These are phyloP conservation scores for Alfaro cultratus DNA, from an alignment of 2,797 vertebrate species.

Conservation along the genomic window DNA sequence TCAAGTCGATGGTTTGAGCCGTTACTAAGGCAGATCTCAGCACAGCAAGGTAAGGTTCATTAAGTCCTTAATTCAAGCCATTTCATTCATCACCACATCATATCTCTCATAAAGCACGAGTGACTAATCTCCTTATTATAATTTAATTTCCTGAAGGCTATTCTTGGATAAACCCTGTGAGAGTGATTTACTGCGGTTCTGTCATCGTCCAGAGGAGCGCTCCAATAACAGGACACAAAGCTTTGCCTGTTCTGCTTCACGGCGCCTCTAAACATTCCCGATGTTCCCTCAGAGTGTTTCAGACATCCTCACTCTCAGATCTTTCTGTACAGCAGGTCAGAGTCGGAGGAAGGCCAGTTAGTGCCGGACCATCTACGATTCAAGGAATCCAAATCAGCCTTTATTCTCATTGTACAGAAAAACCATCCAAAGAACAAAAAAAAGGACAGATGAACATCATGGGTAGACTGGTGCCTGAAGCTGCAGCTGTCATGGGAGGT, in stretches of 20 bases:
- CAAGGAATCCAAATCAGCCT: too few relatives aligned
- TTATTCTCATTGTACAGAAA: too few relatives aligned
- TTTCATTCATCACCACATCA: constrained; percentile 36
- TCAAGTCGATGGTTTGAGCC: neutral
- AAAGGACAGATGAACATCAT: too few relatives aligned
- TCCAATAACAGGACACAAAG: constrained; percentile 33
- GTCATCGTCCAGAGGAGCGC: constrained; percentile 18
- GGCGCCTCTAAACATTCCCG: constrained; percentile 30
- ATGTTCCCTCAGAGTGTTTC: constrained; percentile 28
- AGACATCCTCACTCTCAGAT: constrained; percentile 32
- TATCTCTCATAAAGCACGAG: constrained; percentile 19
- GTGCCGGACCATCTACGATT: neutral
- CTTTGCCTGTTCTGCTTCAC: constrained; percentile 29
- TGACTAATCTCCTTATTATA: constrained; percentile 28
- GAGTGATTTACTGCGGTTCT: constrained; percentile 26
- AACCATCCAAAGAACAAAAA: too few relatives aligned
- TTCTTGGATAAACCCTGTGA: constrained; percentile 27
- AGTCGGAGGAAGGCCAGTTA: constrained; percentile 5
- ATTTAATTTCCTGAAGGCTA: constrained; percentile 27
- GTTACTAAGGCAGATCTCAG: neutral
- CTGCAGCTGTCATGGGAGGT: too few relatives aligned
- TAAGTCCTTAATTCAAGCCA: constrained; percentile 9
- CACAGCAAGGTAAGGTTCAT: constrained; percentile 4
- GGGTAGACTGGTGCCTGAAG: too few relatives aligned
- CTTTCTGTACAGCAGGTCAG: constrained; percentile 7